Evolutionary conservation across 2,797 vertebrate genomes (phyloP), one percentile per base, ranked within the genome.

Genomic region (Sphenopsis melanotis): DNA sequence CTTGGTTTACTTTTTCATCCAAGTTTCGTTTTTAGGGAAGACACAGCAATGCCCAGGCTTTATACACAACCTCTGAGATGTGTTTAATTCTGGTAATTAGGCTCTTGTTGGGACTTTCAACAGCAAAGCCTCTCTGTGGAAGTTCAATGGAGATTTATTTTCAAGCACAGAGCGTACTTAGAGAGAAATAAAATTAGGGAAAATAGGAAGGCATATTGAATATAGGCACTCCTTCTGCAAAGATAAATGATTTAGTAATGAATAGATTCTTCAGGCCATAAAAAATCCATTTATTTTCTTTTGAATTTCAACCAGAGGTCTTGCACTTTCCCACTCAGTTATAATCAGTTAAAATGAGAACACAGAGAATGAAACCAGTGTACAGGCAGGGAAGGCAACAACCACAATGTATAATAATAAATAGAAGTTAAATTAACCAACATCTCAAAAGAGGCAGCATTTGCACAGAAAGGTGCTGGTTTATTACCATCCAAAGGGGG

Each of bases 241-340:
- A 98, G 97, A 97, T 97, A 98, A 97, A 98, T 96, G 95, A 96
- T 97, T 98, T 96, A 95, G 90, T 97, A 97, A 97, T 97, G 96
- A 98, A 98, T 94, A 93, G 96, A 96, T 96, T 96, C 97, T 97
- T 94, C 92, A 96, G 96, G 97, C 95, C 97, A 98, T 98, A 97
- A 97, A 98, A 97, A 97, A 97, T 96, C 97, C 91, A 96, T 98
- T 97, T 97, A 97, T 97, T 98, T 98, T 96, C 96, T 96, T 98
- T 96, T 97, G 96, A 97, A 95, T 97, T 96, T 97, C 94, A 96
- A 92, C 95, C 92, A 96, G 78, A 96, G 95, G 96, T 92, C 97
- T 96, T 96, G 96, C 96, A 97, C 97, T 98, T 97, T 97, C 95
- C 92, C 83, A 92, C 71, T 64, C 90, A 55, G 94, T 96, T 94